Conservation (phyloP, 2,797 vertebrate species). For the Acomys russatus region DNA sequence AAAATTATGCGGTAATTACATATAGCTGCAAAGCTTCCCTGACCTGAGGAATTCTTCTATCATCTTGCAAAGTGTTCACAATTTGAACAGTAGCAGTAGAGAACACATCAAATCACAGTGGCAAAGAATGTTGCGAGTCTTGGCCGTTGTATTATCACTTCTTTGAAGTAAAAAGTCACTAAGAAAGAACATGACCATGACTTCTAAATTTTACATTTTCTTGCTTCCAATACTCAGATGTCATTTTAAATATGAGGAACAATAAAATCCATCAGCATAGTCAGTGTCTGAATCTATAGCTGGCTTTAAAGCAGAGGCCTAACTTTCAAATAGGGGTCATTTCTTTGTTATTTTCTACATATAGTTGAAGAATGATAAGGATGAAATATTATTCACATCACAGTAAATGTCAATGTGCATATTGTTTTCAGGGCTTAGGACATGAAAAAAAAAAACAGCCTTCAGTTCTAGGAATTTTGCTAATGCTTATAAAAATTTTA, state of each 20-base stretch:
- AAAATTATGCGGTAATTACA: constrained; percentile 61
- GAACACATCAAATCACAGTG: constrained; percentile 13
- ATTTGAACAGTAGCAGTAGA: constrained; percentile 9
- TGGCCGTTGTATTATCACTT: background rate
- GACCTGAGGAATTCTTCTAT: background rate
- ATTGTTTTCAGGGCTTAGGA: background rate
- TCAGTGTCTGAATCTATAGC: background rate
- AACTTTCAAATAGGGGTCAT: background rate
- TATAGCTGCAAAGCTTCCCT: background rate
- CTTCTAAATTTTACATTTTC: constrained; percentile 35
- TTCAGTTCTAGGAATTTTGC: constrained; percentile 4
- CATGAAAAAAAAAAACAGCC: background rate
- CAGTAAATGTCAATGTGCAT: background rate
- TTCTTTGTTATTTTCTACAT: background rate
- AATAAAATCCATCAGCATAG: background rate
- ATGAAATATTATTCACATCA: background rate
- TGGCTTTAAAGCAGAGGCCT: constrained; percentile 27
- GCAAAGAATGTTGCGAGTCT: background rate
- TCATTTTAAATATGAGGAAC: constrained; percentile 45
- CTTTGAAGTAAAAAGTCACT: constrained; percentile 27
- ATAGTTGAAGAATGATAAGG: background rate
- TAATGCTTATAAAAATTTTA: constrained; percentile 24
- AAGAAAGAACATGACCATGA: background rate
- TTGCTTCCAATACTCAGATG: background rate
- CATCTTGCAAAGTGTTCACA: background rate